phyloP scores from a whole-genome alignment of 2,888 invertebrate species.

The Thymelicus lineola region DNA sequence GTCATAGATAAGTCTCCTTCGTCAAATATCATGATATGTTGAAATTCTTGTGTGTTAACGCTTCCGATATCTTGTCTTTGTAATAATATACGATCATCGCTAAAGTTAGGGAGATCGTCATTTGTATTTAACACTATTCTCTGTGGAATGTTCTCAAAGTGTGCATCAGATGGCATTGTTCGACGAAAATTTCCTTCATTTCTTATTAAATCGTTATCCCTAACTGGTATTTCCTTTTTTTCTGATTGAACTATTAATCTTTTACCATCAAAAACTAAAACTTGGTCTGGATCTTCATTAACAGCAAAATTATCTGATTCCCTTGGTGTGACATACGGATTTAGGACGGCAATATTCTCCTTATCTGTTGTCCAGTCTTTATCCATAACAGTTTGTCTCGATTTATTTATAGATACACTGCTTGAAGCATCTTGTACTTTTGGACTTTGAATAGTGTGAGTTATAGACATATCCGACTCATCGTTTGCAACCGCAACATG shows the following conservation, averaged over 20 bases:
- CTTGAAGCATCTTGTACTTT: constrained; percentile 62
- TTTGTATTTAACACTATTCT: constrained; percentile 63
- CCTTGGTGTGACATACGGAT: constrained; percentile 64
- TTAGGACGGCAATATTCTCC: constrained; percentile 67
- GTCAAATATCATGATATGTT: constrained; percentile 48
- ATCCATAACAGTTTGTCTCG: constrained; percentile 48
- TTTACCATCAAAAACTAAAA: constrained; percentile 74
- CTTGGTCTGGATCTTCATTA: constrained; percentile 62
- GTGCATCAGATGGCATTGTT: constrained; percentile 45
- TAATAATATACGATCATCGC: constrained; percentile 38
- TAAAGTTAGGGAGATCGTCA: constrained; percentile 70
- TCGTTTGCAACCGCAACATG: constrained; percentile 53
- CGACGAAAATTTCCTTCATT: constrained; percentile 47
- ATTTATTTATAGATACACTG: constrained; percentile 41
- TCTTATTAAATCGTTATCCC: not conserved
- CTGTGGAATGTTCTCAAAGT: constrained; percentile 47
- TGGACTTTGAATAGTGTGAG: constrained; percentile 65
- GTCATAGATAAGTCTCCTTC: constrained; percentile 50
- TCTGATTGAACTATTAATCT: constrained; percentile 61
- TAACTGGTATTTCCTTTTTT: constrained; percentile 32
- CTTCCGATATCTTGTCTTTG: not conserved
- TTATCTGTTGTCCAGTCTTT: constrained; percentile 68
- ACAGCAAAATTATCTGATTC: constrained; percentile 64
- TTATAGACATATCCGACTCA: constrained; percentile 74
- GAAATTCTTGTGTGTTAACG: constrained; percentile 5